Evolutionary conservation across 2,888 invertebrate genomes (phyloP), one percentile per base, ranked within the genome.

Genomic region (Agrochola circellaris): DNA sequence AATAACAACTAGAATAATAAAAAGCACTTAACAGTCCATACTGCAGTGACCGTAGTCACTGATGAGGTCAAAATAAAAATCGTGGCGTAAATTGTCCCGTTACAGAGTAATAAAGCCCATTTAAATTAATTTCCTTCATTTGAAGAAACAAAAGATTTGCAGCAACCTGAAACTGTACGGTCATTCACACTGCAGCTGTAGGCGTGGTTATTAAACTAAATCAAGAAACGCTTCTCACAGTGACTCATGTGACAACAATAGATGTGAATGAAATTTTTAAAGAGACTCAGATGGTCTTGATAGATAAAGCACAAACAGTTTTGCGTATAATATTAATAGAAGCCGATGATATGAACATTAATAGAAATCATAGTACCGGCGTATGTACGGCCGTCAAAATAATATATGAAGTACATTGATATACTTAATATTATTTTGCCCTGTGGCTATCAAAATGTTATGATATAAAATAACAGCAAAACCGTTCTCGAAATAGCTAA

Each of bases 401-500:
- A 78, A 69, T 73, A 75, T 60, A 79, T 61, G 67, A 81, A 67
- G 51, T 60, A 64, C 54, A 74, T 69, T 72, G 60, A 79, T 75
- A 83, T 65, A 34, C 34, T 34, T 34, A 77, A 75, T 77, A 82
- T 76, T 81, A 85, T 75, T 73, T 66, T 65, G 71, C 72, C 67
- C 73, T 64, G 71, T 71, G 67, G 73, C 76, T 81, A 88, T 84
- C 80, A 84, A 76, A 74, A 84, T 84, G 84, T 85, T 87, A 87
- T 83, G 83, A 87, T 89, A 90, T 88, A 87, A 89, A 91, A 92
- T 89, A 89, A 89, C 84, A 87, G 86, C 84, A 84, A 87, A 89
- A 81, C 81, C 73, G 80, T 74, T 90, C 90, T 85, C 81, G 82
- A 92, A 91, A 93, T 93, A 92, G 81, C 87, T 86, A 62, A 67